Evolutionary conservation across 2,797 vertebrate species (phyloP).

Genomic region (Falco cherrug): DNA sequence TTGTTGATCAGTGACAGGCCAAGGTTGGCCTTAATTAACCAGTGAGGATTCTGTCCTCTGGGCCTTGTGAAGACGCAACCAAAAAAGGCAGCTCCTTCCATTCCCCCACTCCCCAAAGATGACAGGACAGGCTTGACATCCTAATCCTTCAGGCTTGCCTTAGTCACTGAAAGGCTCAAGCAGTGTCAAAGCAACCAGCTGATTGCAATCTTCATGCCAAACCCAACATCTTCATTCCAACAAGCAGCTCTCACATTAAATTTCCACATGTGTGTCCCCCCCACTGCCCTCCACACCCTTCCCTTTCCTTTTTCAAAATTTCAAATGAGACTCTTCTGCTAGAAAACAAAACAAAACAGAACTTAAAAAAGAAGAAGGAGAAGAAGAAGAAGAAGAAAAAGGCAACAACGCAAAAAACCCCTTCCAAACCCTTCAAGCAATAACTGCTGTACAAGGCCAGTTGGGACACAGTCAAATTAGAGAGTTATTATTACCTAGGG

Average conservation of each 20-base stretch:
- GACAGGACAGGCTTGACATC: slow-evolving; percentile 81
- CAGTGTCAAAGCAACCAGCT: slow-evolving; percentile 74
- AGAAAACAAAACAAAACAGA: slow-evolving; percentile 9
- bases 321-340: slow-evolving; percentile 22
- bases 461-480: slow-evolving; percentile 75
- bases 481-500: slow-evolving; percentile 78
- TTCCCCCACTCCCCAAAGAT: slow-evolving; percentile 51
- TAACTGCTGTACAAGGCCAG: slow-evolving; percentile 63
- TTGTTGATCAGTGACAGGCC: slow-evolving; percentile 30
- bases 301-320: not conserved
- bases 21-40: slow-evolving; percentile 59
- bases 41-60: slow-evolving; percentile 21
- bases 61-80: slow-evolving; percentile 30
- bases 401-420: not conserved
- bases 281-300: not conserved
- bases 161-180: slow-evolving; percentile 75
- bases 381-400: not conserved
- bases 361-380: not conserved
- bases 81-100: slow-evolving; percentile 32
- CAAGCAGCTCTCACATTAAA: slow-evolving; percentile 56
- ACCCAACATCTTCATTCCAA: slow-evolving; percentile 78
- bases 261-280: slow-evolving; percentile 37
- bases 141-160: slow-evolving; percentile 80
- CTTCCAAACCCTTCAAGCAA: slow-evolving; percentile 52
- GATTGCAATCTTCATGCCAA: slow-evolving; percentile 74